Conservation (phyloP, 1,140 invertebrate genomes). For the Diachasmimorpha longicaudata region DNA sequence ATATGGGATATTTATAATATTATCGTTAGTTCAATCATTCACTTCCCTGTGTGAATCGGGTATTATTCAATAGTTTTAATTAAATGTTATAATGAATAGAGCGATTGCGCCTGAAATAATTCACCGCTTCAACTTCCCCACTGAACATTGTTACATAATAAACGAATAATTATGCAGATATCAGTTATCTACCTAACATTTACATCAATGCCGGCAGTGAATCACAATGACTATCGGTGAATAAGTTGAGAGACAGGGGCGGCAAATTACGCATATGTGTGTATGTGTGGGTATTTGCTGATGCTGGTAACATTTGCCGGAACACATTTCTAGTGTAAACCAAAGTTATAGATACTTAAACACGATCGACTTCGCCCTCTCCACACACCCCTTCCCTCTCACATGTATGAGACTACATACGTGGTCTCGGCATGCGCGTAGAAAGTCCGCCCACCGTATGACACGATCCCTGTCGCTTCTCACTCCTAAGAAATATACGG, state of each 20-base stretch:
- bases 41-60: too few relatives aligned
- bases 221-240: slow-evolving; percentile 29
- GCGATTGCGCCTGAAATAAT: background rate
- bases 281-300: background rate
- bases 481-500: too few relatives aligned
- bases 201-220: slow-evolving; percentile 44
- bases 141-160: slow-evolving; percentile 41
- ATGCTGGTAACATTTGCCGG: slow-evolving; percentile 3
- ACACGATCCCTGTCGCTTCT: slow-evolving; percentile 24
- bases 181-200: slow-evolving; percentile 44
- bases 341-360: background rate
- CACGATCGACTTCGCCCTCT: background rate
- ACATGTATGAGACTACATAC: background rate
- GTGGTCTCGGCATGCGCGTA: slow-evolving; percentile 15
- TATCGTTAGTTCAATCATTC: too few relatives aligned
- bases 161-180: slow-evolving; percentile 51
- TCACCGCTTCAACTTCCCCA: background rate
- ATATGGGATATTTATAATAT: too few relatives aligned
- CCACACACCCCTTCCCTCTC: background rate
- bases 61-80: background rate
- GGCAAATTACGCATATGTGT: slow-evolving; percentile 17
- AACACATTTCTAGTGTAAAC: background rate
- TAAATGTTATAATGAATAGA: background rate
- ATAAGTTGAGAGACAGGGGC: background rate
- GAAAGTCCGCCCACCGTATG: slow-evolving; percentile 26